A percentile compares a stretch with the other conserved stretches of the same genome.
Evolutionary conservation across 2,797 vertebrate species (phyloP).

Genomic region (Mormyrus hasselquistii): DNA sequence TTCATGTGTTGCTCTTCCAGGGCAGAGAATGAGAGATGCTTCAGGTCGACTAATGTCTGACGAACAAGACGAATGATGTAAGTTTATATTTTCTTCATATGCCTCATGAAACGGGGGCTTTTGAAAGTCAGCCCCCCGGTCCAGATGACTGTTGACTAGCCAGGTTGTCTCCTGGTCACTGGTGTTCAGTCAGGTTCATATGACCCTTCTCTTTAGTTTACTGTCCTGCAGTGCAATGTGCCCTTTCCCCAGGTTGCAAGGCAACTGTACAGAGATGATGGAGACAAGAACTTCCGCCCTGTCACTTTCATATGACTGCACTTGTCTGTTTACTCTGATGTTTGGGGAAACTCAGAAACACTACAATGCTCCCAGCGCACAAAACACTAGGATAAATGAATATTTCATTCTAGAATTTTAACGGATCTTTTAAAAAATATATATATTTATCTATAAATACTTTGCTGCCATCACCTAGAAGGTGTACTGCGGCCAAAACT

Average conservation of each 20-base stretch:
- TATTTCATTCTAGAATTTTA: background rate
- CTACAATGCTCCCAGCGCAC: background rate
- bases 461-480: background rate
- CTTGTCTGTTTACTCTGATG: background rate
- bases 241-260: background rate
- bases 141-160: background rate
- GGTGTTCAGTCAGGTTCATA: background rate
- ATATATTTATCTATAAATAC: background rate
- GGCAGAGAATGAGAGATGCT: background rate
- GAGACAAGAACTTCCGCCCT: background rate
- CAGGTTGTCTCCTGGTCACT: background rate
- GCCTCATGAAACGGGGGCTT: background rate
- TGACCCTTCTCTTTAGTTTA: background rate
- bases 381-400: background rate
- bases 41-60: background rate
- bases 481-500: background rate
- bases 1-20: background rate
- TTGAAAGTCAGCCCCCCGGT: background rate
- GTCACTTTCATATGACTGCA: background rate
- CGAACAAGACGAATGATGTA: background rate
- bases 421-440: background rate
- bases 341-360: background rate
- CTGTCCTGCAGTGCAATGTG: background rate
- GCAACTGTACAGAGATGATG: background rate
- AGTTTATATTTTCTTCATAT: background rate